A percentile compares a stretch with the other conserved stretches of the same genome.
phyloP scores from a whole-genome alignment of 2,113 vertebrate species.

The Dryoscopus gambensis region DNA sequence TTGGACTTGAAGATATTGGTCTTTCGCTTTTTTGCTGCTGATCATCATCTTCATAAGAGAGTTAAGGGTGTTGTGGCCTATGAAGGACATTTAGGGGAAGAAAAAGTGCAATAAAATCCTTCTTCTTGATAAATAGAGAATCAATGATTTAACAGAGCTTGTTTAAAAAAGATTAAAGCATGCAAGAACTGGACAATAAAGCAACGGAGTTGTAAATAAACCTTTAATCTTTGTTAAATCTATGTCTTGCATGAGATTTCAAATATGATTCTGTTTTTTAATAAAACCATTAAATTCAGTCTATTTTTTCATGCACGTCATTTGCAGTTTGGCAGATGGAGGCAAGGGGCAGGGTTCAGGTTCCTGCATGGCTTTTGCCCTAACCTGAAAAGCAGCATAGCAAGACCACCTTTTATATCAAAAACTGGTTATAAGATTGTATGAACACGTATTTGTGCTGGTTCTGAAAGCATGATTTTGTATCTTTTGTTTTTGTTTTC shows the following conservation, averaged over 20 bases:
- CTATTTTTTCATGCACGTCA: rapidly evolving
- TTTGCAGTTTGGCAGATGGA: not conserved
- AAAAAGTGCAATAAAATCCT: not conserved
- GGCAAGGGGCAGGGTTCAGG: not conserved
- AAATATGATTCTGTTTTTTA: not conserved
- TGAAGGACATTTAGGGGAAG: not conserved
- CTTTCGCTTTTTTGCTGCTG: not conserved
- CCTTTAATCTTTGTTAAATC: not conserved
- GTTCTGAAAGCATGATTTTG: conserved; percentile 37
- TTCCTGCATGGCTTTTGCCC: not conserved
- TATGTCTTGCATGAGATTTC: not conserved
- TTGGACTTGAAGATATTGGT: not conserved
- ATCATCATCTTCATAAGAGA: not conserved
- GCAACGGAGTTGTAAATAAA: conserved; percentile 1
- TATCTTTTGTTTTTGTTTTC: not conserved
- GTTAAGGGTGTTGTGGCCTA: not conserved
- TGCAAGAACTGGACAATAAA: not conserved
- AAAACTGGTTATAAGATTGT: conserved; percentile 17
- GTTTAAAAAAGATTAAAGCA: conserved; percentile 17
- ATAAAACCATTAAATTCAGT: not conserved
- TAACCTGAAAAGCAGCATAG: not conserved
- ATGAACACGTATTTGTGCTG: not conserved
- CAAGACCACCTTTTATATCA: not conserved
- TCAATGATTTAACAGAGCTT: not conserved
- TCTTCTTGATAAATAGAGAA: not conserved